A percentile compares a stretch with the other conserved stretches of the same genome.
Evolutionary conservation across 2,113 vertebrate species (phyloP).

Genomic region (Dissostichus mawsoni): DNA sequence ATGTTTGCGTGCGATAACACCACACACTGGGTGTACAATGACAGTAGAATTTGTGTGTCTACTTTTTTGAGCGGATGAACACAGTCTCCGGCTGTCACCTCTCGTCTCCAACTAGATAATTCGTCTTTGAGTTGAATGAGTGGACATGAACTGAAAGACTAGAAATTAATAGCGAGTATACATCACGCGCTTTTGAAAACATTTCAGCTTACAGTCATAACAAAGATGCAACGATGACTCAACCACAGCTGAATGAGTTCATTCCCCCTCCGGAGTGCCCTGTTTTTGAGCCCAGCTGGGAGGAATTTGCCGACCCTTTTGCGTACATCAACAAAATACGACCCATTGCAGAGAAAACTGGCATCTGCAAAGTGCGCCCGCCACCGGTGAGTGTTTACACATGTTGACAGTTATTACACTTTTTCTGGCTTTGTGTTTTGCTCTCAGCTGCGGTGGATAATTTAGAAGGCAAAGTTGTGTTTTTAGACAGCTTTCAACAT

Average conservation of each 20-base stretch:
- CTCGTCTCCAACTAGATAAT: constrained; percentile 79
- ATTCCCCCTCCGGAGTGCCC: constrained; percentile 96
- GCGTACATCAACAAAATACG: constrained; percentile 98
- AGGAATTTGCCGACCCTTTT: constrained; percentile 96
- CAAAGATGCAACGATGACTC: constrained; percentile 82
- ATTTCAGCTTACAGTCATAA: constrained; percentile 61
- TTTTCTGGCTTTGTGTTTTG: background rate
- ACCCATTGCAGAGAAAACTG: constrained; percentile 96
- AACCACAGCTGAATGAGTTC: constrained; percentile 90
- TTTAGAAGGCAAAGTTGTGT: constrained; percentile 80
- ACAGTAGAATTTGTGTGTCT: constrained; percentile 58
- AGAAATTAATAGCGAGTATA: constrained; percentile 30
- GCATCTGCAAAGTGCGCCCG: constrained; percentile 96
- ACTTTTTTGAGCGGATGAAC: constrained; percentile 81
- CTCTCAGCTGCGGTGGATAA: constrained; percentile 22
- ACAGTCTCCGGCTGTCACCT: constrained; percentile 47
- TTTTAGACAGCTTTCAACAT: constrained; percentile 89
- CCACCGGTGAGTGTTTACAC: constrained; percentile 89
- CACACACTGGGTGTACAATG: background rate
- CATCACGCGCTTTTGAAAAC: constrained; percentile 16
- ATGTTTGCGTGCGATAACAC: background rate
- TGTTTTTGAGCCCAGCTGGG: constrained; percentile 96
- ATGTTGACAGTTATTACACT: rapidly evolving
- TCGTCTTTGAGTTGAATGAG: constrained; percentile 83
- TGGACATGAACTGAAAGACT: constrained; percentile 80